A percentile compares a stretch with the other conserved stretches of the same genome.
Conservation (phyloP, 1,140 invertebrate genomes). For the Proctacanthus coquilletti region DNA sequence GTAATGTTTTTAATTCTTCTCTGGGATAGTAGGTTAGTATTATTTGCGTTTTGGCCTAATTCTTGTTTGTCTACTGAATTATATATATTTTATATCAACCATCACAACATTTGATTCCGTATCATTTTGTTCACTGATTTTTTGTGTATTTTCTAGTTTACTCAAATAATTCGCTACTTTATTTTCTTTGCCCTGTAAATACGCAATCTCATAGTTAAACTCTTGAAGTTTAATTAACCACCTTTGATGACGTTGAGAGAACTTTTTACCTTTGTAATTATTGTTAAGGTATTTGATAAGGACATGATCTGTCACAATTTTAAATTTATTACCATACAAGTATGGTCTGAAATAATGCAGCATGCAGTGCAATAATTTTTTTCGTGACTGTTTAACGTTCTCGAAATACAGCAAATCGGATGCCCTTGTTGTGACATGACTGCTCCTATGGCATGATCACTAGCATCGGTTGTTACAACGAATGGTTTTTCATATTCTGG, state of each 20-base stretch:
- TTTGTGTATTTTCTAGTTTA: too few relatives aligned
- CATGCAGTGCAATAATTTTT: constrained; percentile 18
- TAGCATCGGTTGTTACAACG: constrained; percentile 13
- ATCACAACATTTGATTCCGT: too few relatives aligned
- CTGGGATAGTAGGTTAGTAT: too few relatives aligned
- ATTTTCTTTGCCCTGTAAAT: constrained; percentile 13
- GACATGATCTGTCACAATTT: constrained; percentile 30
- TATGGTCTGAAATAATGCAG: constrained; percentile 25
- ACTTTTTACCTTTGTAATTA: constrained; percentile 24
- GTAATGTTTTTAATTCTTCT: too few relatives aligned
- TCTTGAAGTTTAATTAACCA: constrained; percentile 30
- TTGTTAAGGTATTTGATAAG: constrained; percentile 23
- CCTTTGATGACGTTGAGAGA: constrained; percentile 19
- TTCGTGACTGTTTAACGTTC: constrained; percentile 28
- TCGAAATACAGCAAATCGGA: constrained; percentile 25
- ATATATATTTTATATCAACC: too few relatives aligned
- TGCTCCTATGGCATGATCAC: constrained; percentile 12
- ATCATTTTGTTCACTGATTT: too few relatives aligned
- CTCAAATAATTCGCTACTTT: not conserved
- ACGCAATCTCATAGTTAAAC: constrained; percentile 31
- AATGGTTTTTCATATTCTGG: too few relatives aligned
- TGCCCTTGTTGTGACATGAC: constrained; percentile 18
- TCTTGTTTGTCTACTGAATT: too few relatives aligned
- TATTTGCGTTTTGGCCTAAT: too few relatives aligned
- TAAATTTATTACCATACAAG: constrained; percentile 27